Conservation (phyloP, 2,113 vertebrate species). For the Emydocephalus ijimae region DNA sequence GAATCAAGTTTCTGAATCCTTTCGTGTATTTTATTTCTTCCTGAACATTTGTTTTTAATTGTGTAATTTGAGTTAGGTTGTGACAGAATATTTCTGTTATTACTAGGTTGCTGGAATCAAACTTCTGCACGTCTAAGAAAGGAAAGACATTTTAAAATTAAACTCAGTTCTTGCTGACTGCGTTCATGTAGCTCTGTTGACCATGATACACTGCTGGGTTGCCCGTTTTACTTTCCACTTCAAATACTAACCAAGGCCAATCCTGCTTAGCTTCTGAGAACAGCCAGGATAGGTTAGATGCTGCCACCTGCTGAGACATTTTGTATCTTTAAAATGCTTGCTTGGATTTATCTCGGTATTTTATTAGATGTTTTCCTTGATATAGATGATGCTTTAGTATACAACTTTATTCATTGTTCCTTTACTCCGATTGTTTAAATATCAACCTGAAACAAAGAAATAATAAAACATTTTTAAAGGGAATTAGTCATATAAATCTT, state of each 20-base stretch:
- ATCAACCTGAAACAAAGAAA: not conserved
- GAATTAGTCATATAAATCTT: not conserved
- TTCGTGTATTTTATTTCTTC: not conserved
- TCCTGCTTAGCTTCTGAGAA: not conserved
- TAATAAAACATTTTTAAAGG: not conserved
- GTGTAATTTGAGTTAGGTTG: not conserved
- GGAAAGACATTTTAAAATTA: not conserved
- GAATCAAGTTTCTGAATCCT: not conserved
- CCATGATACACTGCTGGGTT: not conserved
- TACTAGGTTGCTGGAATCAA: no score
- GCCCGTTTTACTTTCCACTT: not conserved
- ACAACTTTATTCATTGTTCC: not conserved
- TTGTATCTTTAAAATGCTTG: not conserved
- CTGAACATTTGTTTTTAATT: not conserved
- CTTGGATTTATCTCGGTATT: not conserved
- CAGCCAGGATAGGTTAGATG: not conserved
- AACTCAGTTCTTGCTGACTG: not conserved
- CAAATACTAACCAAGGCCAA: not conserved
- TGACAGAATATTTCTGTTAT: not conserved
- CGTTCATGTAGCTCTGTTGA: not conserved
- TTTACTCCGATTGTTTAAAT: not conserved
- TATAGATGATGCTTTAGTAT: not conserved
- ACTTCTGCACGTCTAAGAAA: not conserved
- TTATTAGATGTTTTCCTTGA: not conserved
- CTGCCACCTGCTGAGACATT: not conserved